Base-by-base conservation (phyloP, 1,140 invertebrate genomes). In the Atta colombica region DNA sequence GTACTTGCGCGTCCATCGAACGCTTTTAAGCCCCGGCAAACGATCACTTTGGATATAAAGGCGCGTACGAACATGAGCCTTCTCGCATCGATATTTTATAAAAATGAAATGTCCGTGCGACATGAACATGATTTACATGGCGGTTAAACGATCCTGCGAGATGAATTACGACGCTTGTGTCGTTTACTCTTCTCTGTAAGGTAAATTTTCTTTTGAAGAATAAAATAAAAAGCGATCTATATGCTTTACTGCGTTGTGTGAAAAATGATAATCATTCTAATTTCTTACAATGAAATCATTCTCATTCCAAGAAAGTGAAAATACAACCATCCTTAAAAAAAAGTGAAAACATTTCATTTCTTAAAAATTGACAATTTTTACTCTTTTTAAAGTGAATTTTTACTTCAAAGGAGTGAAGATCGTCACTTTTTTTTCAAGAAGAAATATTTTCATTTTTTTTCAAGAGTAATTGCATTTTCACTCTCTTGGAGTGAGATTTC, bases 51-150 rank as follows among this genome's bases (percentile, higher is more conserved):
- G 74, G 25, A 10, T 53, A 78, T 68, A 78, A 78, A 85, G 82
- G 74, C 74, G 49, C 45, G 28, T 65, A 45, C 21, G 78, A 28
- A 53, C 65, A 21, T 28, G 66, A 60, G 35, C 35, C 31, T 71
- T 21, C n/a, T 77, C 82, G 45, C 72, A 14, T 86, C 77, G 65
- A 86, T 86, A 86, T 75, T 72, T 71, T 71, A 84, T 35, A 84
- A 87, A 72, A 84, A 66, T 61, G 49, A 35, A 63, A 75, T 21
- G 53, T 51, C 25, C 77, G 31, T 31, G 49, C 51, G 84, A 60
- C 25, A 25, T 60, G 60, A 39, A 65, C 35, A 53, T 69, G 77
- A 86, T 86, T 86, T 86, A 86, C 77, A 60, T 60, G 63, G 74
- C 74, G 65, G 25, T 77, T 77, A 49, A 68, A 86, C 53, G 51